phyloP scores from a whole-genome alignment of 2,797 vertebrate genomes.

The Notolepis coatsorum region DNA sequence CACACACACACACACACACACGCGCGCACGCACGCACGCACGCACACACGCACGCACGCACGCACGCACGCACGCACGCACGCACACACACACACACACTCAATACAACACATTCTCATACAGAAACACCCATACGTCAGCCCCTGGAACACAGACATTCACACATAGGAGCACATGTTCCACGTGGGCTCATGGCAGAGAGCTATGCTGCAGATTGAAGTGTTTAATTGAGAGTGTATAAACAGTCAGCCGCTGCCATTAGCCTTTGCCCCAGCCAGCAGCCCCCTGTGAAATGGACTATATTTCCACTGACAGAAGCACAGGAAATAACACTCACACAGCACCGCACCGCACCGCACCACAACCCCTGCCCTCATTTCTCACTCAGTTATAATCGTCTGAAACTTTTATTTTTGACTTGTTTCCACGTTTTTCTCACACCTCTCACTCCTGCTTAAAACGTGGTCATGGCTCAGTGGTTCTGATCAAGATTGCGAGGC shows the following conservation, averaged over 20 bases:
- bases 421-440: slow-evolving; percentile 59
- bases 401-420: slow-evolving; percentile 47
- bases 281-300: slow-evolving; percentile 73
- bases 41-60: background rate
- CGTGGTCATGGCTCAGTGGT: slow-evolving; percentile 44
- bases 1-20: too few species aligned
- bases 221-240: slow-evolving; percentile 69
- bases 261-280: slow-evolving; percentile 53
- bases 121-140: background rate
- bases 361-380: slow-evolving; percentile 42
- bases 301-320: slow-evolving; percentile 49
- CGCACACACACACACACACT: background rate
- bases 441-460: slow-evolving; percentile 38
- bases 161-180: too few species aligned
- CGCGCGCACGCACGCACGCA: slow-evolving; percentile 22
- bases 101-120: background rate
- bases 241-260: slow-evolving; percentile 38
- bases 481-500: slow-evolving; percentile 42
- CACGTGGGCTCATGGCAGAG: slow-evolving; percentile 35
- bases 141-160: too few species aligned
- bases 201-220: slow-evolving; percentile 34
- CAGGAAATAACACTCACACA: slow-evolving; percentile 43
- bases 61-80: slow-evolving; percentile 1
- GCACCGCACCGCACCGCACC: slow-evolving; percentile 9
- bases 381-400: slow-evolving; percentile 60